These are phyloP conservation scores for Chaenocephalus aceratus DNA, from an alignment of 2,113 vertebrate species.

Conservation along the genomic window DNA sequence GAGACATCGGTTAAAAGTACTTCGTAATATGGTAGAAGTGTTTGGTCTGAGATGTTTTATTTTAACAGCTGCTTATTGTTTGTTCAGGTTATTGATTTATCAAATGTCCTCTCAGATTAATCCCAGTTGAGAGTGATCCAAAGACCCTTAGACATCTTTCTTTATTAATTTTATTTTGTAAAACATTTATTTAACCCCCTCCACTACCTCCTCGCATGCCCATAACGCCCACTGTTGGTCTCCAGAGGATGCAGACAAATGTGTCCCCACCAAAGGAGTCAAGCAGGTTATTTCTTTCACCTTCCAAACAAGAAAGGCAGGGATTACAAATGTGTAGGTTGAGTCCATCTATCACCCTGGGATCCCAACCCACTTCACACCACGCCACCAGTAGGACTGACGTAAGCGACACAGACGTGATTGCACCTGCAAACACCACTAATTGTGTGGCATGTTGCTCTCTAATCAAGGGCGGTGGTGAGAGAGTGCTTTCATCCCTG, in stretches of 20 bases:
- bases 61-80: not conserved
- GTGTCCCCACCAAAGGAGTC: slow-evolving; percentile 16
- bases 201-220: not conserved
- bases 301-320: not conserved
- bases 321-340: not conserved
- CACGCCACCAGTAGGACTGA: slow-evolving; percentile 22
- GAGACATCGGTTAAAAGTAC: slow-evolving; percentile 63
- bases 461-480: not conserved
- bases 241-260: slow-evolving; percentile 32
- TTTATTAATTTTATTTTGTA: slow-evolving; percentile 13
- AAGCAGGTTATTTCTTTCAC: not conserved
- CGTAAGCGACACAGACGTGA: slow-evolving; percentile 24
- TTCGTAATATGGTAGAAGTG: slow-evolving; percentile 55
- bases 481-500: slow-evolving; percentile 7
- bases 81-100: not conserved
- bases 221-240: slow-evolving; percentile 16
- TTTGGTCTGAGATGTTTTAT: slow-evolving; percentile 30
- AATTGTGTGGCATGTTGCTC: slow-evolving; percentile 14
- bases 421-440: slow-evolving; percentile 31
- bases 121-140: not conserved
- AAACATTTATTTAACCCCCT: slow-evolving; percentile 17
- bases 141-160: not conserved
- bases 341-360: not conserved
- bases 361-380: slow-evolving; percentile 7
- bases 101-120: not conserved